Evolutionary conservation across 2,888 invertebrate species (phyloP).

Genomic region (Gymnosoma rotundatum): DNA sequence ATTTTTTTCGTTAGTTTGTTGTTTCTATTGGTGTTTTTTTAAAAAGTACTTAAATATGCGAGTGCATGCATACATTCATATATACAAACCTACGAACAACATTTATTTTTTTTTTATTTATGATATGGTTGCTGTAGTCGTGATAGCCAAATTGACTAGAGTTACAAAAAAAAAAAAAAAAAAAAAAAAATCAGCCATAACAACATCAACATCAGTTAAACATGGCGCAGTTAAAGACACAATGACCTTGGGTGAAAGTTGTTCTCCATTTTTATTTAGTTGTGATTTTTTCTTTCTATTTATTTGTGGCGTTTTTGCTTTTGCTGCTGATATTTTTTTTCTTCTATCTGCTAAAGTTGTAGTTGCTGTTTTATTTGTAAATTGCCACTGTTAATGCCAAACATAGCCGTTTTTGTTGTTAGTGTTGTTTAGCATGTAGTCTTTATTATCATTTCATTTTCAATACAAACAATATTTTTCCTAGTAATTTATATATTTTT

Average conservation of each 20-base stretch:
- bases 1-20: conserved; percentile 20
- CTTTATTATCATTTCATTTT: conserved; percentile 66
- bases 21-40: conserved; percentile 18
- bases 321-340: conserved; percentile 20
- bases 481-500: conserved; percentile 46
- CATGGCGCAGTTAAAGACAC: conserved; percentile 74
- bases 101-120: too few species aligned
- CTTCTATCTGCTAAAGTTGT: conserved; percentile 37
- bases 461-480: conserved; percentile 54
- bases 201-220: conserved; percentile 19
- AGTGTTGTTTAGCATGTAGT: conserved; percentile 47
- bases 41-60: neutral
- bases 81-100: too few species aligned
- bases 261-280: conserved; percentile 75
- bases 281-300: conserved; percentile 68
- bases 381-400: conserved; percentile 50
- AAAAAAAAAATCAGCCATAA: conserved; percentile 8
- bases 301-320: conserved; percentile 27
- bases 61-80: neutral
- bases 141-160: conserved; percentile 65
- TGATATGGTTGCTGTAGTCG: conserved; percentile 41
- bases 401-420: conserved; percentile 31
- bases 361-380: conserved; percentile 53
- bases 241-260: conserved; percentile 77
- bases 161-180: conserved; percentile 16